These are phyloP conservation scores for Catocala sponsa DNA, from an alignment of 2,888 invertebrate species.

Conservation along the genomic window DNA sequence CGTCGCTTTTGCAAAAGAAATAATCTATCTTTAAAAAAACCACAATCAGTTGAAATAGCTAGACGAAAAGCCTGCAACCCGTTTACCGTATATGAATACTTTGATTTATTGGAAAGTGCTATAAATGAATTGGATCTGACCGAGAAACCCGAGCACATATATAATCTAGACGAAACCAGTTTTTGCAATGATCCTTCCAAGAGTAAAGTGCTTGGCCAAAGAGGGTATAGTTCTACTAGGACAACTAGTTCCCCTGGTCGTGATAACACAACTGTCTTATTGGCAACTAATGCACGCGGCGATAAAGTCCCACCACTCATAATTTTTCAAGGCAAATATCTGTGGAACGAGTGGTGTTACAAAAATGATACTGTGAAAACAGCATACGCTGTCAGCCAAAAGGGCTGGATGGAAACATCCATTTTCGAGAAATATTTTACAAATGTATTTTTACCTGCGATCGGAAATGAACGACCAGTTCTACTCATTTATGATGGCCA, in stretches of 20 bases:
- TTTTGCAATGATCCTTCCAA: slow-evolving; percentile 46
- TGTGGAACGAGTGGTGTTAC: too few species aligned
- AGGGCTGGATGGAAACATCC: too few species aligned
- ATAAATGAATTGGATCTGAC: slow-evolving; percentile 41
- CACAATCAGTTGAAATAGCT: slow-evolving; percentile 43
- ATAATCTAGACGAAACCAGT: slow-evolving; percentile 31
- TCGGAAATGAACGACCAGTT: too few species aligned
- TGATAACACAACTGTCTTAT: too few species aligned
- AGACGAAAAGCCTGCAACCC: slow-evolving; percentile 42
- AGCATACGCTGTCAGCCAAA: too few species aligned
- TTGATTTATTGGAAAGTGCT: slow-evolving; percentile 19
- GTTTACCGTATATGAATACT: slow-evolving; percentile 19
- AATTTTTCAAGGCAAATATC: too few species aligned
- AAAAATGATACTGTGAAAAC: too few species aligned
- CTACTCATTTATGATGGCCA: too few species aligned
- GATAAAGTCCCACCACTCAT: too few species aligned
- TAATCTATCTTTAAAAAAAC: slow-evolving; percentile 38
- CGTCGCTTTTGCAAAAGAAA: slow-evolving; percentile 39
- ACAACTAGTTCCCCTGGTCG: neutral
- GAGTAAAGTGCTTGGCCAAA: slow-evolving; percentile 42
- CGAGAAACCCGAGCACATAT: slow-evolving; percentile 45
- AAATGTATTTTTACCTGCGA: too few species aligned
- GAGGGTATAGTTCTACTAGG: neutral
- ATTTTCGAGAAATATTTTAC: too few species aligned
- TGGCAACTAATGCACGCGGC: too few species aligned